Base-by-base conservation (phyloP, 2,113 vertebrate species). In the Corythornis cristatus region DNA sequence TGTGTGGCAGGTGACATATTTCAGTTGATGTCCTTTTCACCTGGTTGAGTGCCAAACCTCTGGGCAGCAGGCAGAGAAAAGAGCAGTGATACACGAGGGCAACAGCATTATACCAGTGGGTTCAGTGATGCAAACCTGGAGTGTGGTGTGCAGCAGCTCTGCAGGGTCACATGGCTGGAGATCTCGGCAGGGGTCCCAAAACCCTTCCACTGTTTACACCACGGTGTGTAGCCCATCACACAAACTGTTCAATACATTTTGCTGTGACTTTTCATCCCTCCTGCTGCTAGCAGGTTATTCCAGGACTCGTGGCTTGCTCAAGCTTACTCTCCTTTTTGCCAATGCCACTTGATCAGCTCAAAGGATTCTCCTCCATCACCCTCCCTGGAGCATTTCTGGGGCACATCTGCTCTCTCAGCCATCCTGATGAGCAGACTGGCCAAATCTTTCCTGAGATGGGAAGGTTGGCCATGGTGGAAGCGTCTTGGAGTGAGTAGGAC, bases 171-270 rank as follows among this genome's bases (percentile, higher is more conserved):
- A 3, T 51, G 29, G 46, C 3, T 77, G 72, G 45, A 76, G 88
- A 8, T 2, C 15, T 14, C 4, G 0, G 3, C 8, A 6, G n/a
- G 9, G 9, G 7, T 57, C 42, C 33, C 25, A 60, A 28, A 28
- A 6, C 45, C 23, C 11, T 60, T 48, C 19, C 51, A 42, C 37
- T 17, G 3, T 35, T 72, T 66, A 28, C 51, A 17, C 56, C 62
- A 31, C 0, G 1, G 37, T 17, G 12, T 21, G 7, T 12, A 42
- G 53, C 23, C 28, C 51, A 37, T 58, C 0, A 0, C 51, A 73
- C 21, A 46, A 15, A 33, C 15, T 22, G 7, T 19, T 73, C 42
- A 21, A 2, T 6, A 33, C 17, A 2, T 2, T 31, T 56, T 43
- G 9, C 58, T 80, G 67, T 73, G 51, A 17, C 12, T 79, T 77